Base-by-base conservation (phyloP, 2,888 invertebrate genomes). In the Parnassius apollo region DNA sequence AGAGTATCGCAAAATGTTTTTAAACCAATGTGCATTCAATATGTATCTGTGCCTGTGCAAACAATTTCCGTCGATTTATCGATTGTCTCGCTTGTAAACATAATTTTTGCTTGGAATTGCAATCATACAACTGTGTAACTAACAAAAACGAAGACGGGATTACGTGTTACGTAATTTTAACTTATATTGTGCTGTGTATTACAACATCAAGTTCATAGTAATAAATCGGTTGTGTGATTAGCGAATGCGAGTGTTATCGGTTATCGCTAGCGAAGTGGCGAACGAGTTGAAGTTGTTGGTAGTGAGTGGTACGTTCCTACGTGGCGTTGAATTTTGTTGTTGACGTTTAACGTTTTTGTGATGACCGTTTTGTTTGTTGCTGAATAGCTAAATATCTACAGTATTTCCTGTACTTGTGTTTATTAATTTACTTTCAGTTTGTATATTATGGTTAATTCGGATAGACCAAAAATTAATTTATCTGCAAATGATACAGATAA, bases 31-130 rank as follows among this genome's bases (percentile, higher is more conserved):
- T 13, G 66, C 63, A 65, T 71, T 71, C 70, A 75, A 73, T 76
- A 18, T 18, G 18, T 18, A 71, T 69, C 78, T 82, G 82, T 79
- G 76, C 77, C 79, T 82, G 82, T 79, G 77, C 77, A 83, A 83
- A 83, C 75, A 77, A 73, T 76, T 76, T 76, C 75, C 73, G 73
- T 69, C 69, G 75, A 73, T 77, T 78, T 75, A 78, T 80, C 74
- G 74, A 79, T 78, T 75, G 80, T 79, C 78, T 75, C 75, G 72
- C 71, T 62, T 68, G 72, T 76, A 80, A 74, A 78, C 73, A 75
- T 68, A 62, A 73, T 69, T 68, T 73, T 73, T 71, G 62, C 61
- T 69, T 70, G 68, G 73, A 74, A 77, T 77, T 75, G 81, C 72
- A 74, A 77, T 77, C 75, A 81, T 66, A 74, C 81, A 75, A 71